Evolutionary conservation across 1,140 invertebrate species (phyloP), one percentile per base, ranked within the genome.

Genomic region (Thaumetopoea pityocampa): DNA sequence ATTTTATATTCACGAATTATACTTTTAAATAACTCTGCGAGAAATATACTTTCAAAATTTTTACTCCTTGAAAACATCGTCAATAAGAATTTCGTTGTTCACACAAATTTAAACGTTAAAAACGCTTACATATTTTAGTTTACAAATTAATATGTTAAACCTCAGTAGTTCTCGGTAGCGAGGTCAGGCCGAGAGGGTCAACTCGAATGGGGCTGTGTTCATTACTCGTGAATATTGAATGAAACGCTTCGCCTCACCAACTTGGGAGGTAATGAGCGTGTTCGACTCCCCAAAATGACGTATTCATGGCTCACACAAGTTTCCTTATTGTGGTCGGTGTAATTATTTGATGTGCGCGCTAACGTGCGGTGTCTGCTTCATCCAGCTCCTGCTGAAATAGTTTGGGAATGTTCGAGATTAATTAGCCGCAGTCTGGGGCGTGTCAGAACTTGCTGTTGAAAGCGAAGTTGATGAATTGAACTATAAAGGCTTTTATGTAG

Each of bases 141-240:
- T n/a, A 26, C 17, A 26, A 37, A 45, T 43, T 33, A 37, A 32
- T 30, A 26, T 37, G 28, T 11, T 36, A 41, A 45, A 40, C 19
- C 20, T 24, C 8, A 12, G 11, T 19, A 27, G 32, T 30, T 36
- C 33, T 3, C 4, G n/a, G 12, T 7, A 32, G 37, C 32, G 19
- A 15, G 45, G 45, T 48, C 37, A 41, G 45, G 35, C 49, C 37
- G 45, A 49, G 41, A 33, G 37, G 51, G 33, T 18, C 29, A 45
- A 37, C 41, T 41, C 29, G 35, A 40, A 50, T 44, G 30, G 36
- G 48, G 46, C 47, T 48, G 34, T 35, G 40, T 47, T 46, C 48
- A 50, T 51, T 41, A 45, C 48, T 46, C 27, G 40, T 55, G 52
- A 60, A 60, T 51, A 51, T 50, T 43, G 45, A 52, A 60, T 55